Conservation (phyloP, 2,888 invertebrate species). For the Drepana falcataria region DNA sequence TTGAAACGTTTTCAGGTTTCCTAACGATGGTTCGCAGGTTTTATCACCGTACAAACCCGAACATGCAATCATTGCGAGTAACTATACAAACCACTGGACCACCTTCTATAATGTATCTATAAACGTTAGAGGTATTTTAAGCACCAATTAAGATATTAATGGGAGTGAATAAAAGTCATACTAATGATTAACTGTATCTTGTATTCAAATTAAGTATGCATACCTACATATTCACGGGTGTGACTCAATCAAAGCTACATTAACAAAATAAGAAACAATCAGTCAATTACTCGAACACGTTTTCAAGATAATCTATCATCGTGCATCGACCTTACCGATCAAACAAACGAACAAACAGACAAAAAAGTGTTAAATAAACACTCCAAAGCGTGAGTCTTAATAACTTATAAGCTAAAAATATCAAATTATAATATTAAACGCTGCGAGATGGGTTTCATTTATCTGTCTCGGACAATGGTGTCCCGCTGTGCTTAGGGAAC, state of each 20-base stretch:
- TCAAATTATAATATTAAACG: constrained; percentile 78
- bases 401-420: constrained; percentile 77
- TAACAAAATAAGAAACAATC: not conserved
- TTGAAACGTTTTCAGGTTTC: too few relatives aligned
- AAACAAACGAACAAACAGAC: constrained; percentile 23
- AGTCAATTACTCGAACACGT: constrained; percentile 1
- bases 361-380: constrained; percentile 71
- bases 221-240: too few relatives aligned
- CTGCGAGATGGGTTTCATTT: constrained; percentile 65
- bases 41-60: too few relatives aligned
- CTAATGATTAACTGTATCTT: not conserved
- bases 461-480: constrained; percentile 61
- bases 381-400: constrained; percentile 72
- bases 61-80: too few relatives aligned
- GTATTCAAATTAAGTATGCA: not conserved
- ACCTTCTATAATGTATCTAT: too few relatives aligned
- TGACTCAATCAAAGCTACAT: not conserved
- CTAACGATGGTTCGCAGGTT: too few relatives aligned
- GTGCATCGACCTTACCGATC: constrained; percentile 7
- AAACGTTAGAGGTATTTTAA: too few relatives aligned
- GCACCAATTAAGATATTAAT: too few relatives aligned
- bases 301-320: constrained; percentile 1
- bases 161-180: not conserved
- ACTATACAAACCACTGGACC: too few relatives aligned
- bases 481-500: constrained; percentile 45